Percentiles rank a stretch among this genome's conserved stretches.
Evolutionary conservation across 2,888 invertebrate species (phyloP).

Genomic region (Macropis europaea): DNA sequence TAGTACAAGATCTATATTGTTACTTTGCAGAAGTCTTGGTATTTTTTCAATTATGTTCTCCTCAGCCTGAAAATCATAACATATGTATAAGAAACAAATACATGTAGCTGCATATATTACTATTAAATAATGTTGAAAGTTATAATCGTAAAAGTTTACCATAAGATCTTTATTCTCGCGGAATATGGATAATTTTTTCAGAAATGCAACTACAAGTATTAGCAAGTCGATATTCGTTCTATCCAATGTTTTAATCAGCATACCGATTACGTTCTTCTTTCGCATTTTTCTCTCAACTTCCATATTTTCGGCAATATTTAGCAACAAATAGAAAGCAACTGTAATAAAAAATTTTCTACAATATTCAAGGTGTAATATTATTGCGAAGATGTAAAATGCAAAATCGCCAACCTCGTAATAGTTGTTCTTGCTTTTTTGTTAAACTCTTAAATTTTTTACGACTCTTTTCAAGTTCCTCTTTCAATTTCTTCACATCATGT

Average conservation of each 20-base stretch:
- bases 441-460: constrained; percentile 89
- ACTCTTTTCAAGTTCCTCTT: constrained; percentile 89
- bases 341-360: constrained; percentile 61
- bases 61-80: constrained; percentile 81
- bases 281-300: constrained; percentile 98
- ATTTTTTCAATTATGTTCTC: constrained; percentile 91
- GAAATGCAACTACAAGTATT: constrained; percentile 94
- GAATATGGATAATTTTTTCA: constrained; percentile 97
- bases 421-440: constrained; percentile 95
- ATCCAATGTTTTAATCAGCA: constrained; percentile 93
- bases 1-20: constrained; percentile 87
- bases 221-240: constrained; percentile 94
- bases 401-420: constrained; percentile 84
- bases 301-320: constrained; percentile 97
- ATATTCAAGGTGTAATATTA: constrained; percentile 5
- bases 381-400: not conserved
- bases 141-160: constrained; percentile 79
- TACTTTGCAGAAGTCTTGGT: constrained; percentile 86
- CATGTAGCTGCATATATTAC: not conserved
- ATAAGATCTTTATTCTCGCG: constrained; percentile 96
- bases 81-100: not conserved
- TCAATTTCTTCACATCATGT: constrained; percentile 78
- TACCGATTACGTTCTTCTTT: constrained; percentile 93
- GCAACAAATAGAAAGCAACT: constrained; percentile 94
- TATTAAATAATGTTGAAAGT: not conserved